Evolutionary conservation across 2,113 vertebrate species (phyloP).

Genomic region (Emydocephalus ijimae): DNA sequence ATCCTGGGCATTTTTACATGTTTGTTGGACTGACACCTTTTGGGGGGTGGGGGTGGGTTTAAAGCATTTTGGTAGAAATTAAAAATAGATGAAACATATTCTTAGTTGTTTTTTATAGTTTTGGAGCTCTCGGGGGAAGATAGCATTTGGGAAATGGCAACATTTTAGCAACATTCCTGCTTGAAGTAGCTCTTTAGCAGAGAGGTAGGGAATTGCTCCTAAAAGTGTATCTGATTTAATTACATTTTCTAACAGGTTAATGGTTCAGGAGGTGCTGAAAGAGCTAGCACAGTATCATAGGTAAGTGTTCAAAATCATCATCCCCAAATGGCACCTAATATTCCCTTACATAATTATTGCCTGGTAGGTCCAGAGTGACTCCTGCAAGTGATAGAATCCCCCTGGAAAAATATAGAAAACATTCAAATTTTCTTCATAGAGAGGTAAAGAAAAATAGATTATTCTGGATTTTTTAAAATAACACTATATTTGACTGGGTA

Average conservation of each 20-base stretch:
- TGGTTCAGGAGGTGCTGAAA: constrained; percentile 92
- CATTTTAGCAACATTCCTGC: not conserved
- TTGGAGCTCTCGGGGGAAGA: not conserved
- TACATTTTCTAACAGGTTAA: constrained; percentile 74
- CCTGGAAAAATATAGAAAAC: not conserved
- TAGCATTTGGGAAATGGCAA: not conserved
- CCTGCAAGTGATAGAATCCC: not conserved
- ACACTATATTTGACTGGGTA: not conserved
- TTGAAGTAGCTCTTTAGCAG: not conserved
- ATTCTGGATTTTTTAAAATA: not conserved
- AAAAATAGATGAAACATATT: not conserved
- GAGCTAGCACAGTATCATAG: constrained; percentile 92
- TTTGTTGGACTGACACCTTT: not conserved
- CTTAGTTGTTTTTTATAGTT: not conserved
- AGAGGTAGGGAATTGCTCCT: not conserved
- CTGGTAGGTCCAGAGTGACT: not conserved
- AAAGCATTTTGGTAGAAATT: not conserved
- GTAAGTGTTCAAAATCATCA: constrained; percentile 69
- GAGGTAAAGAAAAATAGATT: not conserved
- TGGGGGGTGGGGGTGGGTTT: no score
- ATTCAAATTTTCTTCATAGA: not conserved
- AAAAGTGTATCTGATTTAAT: not conserved
- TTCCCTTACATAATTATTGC: not conserved
- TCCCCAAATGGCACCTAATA: not conserved
- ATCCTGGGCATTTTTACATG: not conserved